Base-by-base conservation (phyloP, 2,113 vertebrate genomes). In the Syrrhaptes paradoxus region DNA sequence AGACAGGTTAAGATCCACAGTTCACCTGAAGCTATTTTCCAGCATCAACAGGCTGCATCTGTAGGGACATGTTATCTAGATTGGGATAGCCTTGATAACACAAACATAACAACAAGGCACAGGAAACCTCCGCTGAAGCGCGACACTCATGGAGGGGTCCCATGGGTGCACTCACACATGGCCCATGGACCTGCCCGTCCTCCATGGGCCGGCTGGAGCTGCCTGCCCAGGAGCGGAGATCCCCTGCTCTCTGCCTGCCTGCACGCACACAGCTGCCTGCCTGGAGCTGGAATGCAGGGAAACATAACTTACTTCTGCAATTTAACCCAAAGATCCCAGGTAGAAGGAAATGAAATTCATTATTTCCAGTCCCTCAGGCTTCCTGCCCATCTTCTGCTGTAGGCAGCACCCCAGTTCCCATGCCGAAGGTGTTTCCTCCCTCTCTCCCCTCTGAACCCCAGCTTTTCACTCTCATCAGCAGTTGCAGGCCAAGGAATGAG, bases 1-100 rank as follows among this genome's bases (percentile, higher is more conserved):
- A 92, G 72, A 38, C 59, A 31, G 70, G 66, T n/a, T 80, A 78
- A 78, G 59, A 92, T 25, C 49, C 55, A 73, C 6, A 1, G 20
- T 80, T 93, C 77, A 55, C 89, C 78, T 80, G 24, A 22, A 79
- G 91, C 55, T 86, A 10, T 73, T 94, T 85, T 91, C 87, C 82
- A 88, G 87, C 67, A 83, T 49, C 81, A 74, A 29, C 67, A 71
- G 32, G n/a, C 67, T 55, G 29, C 52, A 74, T 81, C 67, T 92
- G 92, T 13, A 97, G 75, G 68, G 76, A 71, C 90, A 84, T 0
- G 72, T 29, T 29, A 83, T 34, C 67, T 71, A 32, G 77, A 71
- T 1, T 3, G 1, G 78, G 71, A 54, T 20, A 93, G 71, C 11
- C 85, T 96, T 82, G 21, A 4, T 21, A 90, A 31, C 26, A 83